phyloP scores from a whole-genome alignment of 2,888 invertebrate genomes.

The Rhagophthalmus giganteus region DNA sequence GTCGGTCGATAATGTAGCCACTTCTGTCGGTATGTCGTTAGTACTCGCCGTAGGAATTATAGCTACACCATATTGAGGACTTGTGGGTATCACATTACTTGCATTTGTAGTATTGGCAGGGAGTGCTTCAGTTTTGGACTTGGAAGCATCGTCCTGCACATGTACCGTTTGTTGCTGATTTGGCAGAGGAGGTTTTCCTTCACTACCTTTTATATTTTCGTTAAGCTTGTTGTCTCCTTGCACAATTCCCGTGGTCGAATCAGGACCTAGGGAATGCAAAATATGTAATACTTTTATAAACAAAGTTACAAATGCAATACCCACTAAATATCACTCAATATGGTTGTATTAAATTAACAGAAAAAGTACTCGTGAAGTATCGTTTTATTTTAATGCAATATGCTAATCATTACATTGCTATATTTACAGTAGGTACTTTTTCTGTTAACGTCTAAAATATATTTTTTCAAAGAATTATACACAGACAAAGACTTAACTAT shows the following conservation, averaged over 20 bases:
- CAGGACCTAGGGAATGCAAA: slow-evolving; percentile 55
- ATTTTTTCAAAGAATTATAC: background rate
- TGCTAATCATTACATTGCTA: background rate
- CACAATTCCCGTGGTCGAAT: slow-evolving; percentile 54
- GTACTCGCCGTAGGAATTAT: slow-evolving; percentile 58
- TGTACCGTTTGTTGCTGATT: slow-evolving; percentile 27
- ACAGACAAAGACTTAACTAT: background rate
- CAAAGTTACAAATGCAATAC: slow-evolving; percentile 28
- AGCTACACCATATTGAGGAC: slow-evolving; percentile 67
- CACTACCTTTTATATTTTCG: slow-evolving; percentile 29
- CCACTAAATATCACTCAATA: slow-evolving; percentile 43
- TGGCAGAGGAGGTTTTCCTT: slow-evolving; percentile 37
- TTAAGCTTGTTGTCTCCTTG: slow-evolving; percentile 41
- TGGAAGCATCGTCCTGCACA: slow-evolving; percentile 37
- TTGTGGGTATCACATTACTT: slow-evolving; percentile 63
- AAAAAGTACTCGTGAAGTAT: slow-evolving; percentile 4
- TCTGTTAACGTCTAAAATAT: background rate
- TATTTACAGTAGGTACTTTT: background rate
- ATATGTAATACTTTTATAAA: slow-evolving; percentile 21
- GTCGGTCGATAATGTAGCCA: slow-evolving; percentile 39
- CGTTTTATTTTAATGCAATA: background rate
- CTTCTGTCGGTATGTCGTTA: slow-evolving; percentile 39
- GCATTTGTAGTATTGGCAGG: slow-evolving; percentile 40
- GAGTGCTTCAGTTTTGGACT: slow-evolving; percentile 36
- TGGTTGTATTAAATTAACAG: slow-evolving; percentile 29